Percentiles rank a stretch among this genome's conserved stretches.
Conservation (phyloP, 2,888 invertebrate species). For the Ephialtes manifestator region DNA sequence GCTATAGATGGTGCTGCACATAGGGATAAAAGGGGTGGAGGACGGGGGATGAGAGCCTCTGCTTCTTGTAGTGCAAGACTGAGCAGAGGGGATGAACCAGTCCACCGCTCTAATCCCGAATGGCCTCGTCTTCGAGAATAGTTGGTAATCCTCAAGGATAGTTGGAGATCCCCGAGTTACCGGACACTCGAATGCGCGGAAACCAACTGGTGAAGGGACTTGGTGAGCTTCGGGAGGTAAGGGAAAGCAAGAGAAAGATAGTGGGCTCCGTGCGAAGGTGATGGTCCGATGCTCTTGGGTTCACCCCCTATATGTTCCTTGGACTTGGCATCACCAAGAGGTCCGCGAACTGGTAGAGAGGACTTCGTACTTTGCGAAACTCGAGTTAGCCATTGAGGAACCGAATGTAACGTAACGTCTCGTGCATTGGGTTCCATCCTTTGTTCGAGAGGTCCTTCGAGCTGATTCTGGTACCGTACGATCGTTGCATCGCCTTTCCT, state of each 20-base stretch:
- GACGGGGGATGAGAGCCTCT: slow-evolving; percentile 51
- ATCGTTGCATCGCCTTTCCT: slow-evolving; percentile 57
- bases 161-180: slow-evolving; percentile 85
- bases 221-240: slow-evolving; percentile 63
- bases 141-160: slow-evolving; percentile 85
- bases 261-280: slow-evolving; percentile 58
- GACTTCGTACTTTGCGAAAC: slow-evolving; percentile 71
- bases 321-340: slow-evolving; percentile 58
- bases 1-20: slow-evolving; percentile 46
- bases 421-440: slow-evolving; percentile 61
- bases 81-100: slow-evolving; percentile 65
- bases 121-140: slow-evolving; percentile 85
- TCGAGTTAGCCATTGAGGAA: slow-evolving; percentile 77
- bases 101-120: slow-evolving; percentile 79
- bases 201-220: slow-evolving; percentile 70
- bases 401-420: slow-evolving; percentile 75
- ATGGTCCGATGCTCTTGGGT: slow-evolving; percentile 49
- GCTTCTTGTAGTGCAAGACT: slow-evolving; percentile 52
- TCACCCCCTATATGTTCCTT: slow-evolving; percentile 52
- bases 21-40: slow-evolving; percentile 69
- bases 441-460: slow-evolving; percentile 57
- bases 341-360: slow-evolving; percentile 48
- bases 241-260: slow-evolving; percentile 55
- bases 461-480: slow-evolving; percentile 37
- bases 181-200: slow-evolving; percentile 81